A percentile compares a stretch with the other conserved stretches of the same genome.
Evolutionary conservation across 2,888 invertebrate genomes (phyloP).

Genomic region (Eugnorisma glareosa): DNA sequence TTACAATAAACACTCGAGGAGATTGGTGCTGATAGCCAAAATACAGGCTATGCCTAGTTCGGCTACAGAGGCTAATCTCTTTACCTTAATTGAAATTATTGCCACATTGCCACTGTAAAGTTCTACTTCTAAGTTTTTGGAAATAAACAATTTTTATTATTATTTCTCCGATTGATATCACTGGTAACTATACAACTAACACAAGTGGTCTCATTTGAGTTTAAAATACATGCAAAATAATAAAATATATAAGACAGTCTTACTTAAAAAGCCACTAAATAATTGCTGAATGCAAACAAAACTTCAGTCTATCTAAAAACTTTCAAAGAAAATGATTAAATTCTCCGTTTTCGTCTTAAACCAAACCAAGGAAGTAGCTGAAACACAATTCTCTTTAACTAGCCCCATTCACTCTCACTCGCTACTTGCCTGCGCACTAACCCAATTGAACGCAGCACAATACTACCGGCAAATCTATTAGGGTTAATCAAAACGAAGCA

Average conservation of each 20-base stretch:
- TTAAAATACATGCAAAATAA: not conserved
- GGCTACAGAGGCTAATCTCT: too few species aligned
- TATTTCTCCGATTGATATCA: not conserved
- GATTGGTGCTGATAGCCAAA: too few species aligned
- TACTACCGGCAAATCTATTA: slow-evolving; percentile 73
- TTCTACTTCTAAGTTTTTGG: too few species aligned
- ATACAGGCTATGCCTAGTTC: too few species aligned
- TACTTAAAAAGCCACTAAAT: not conserved
- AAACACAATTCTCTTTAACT: slow-evolving; percentile 53
- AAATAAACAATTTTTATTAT: too few species aligned
- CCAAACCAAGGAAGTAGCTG: slow-evolving; percentile 32
- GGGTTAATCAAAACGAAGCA: slow-evolving; percentile 79
- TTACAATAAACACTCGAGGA: too few species aligned
- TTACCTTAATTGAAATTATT: too few species aligned
- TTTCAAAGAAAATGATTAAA: slow-evolving; percentile 16
- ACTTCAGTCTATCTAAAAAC: not conserved
- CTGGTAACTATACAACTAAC: not conserved
- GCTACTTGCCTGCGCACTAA: slow-evolving; percentile 47
- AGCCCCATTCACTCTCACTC: slow-evolving; percentile 57
- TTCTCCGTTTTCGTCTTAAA: slow-evolving; percentile 25
- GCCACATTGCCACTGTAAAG: too few species aligned
- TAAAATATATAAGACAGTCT: not conserved
- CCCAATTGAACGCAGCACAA: slow-evolving; percentile 64
- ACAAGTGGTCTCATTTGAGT: not conserved
- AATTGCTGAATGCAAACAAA: not conserved